Base-by-base conservation (phyloP, 1,140 invertebrate species). In the Drosophila insularis region DNA sequence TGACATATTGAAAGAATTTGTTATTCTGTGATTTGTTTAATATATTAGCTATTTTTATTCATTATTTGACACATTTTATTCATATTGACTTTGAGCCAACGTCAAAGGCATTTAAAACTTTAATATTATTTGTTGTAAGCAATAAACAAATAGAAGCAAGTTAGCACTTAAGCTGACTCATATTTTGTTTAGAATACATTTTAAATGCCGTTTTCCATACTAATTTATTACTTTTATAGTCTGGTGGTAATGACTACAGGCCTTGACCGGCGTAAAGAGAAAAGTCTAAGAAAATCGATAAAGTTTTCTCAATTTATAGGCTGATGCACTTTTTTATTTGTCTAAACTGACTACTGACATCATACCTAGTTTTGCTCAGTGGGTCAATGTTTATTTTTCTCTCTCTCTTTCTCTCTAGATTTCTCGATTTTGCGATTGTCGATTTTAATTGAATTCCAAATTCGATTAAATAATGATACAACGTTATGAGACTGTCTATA, bases 311-410 rank as follows among this genome's bases (percentile, higher is more conserved):
- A n/a, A n/a, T n/a, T n/a, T n/a, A n/a, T n/a, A n/a, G n/a, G n/a
- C n/a, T n/a, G n/a, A n/a, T n/a, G n/a, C n/a, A n/a, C n/a, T n/a
- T 43, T 7, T 43, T 4, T 3, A 14, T 14, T n/a, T 40, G 10
- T 14, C 4, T 43, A 43, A 43, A 7, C 14, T 14, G 50, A 53
- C 71, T n/a, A n/a, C n/a, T 85, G 82, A 86, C 82, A 84, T 86
- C 82, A 86, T 78, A 80, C n/a, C 74, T 78, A 70, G 76, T 58
- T 76, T 63, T 71, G 39, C 75, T 61, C 13, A 86, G 64, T 86
- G 53, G 82, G 82, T 86, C 82, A 86, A 86, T 86, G 82, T 67
- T 82, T 79, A 58, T 67, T 67, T 69, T 39, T 67, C 65, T 80
- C 61, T 80, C n/a, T n/a, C n/a, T n/a, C n/a, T 65, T 72, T 74